phyloP scores from a whole-genome alignment of 2,888 invertebrate species.

The Lasius platythorax region DNA sequence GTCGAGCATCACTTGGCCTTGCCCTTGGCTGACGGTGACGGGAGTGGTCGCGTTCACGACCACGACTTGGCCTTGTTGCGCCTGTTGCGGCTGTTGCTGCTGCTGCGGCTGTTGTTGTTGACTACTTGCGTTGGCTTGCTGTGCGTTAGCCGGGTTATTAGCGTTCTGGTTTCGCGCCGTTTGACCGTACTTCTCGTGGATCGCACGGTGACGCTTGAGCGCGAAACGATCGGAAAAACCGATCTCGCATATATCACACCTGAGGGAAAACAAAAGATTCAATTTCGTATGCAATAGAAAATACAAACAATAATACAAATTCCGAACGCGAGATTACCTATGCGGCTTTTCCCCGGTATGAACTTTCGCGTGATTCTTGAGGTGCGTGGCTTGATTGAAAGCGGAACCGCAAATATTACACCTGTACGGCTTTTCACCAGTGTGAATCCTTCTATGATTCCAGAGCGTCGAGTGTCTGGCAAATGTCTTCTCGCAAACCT shows the following conservation, averaged over 20 bases:
- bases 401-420: slow-evolving; percentile 89
- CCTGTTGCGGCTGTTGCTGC: slow-evolving; percentile 80
- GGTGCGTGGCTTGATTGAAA: slow-evolving; percentile 95
- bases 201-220: slow-evolving; percentile 93
- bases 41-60: slow-evolving; percentile 85
- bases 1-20: slow-evolving; percentile 85
- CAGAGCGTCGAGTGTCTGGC: slow-evolving; percentile 95
- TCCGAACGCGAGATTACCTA: slow-evolving; percentile 86
- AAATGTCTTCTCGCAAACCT: slow-evolving; percentile 95
- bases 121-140: slow-evolving; percentile 86
- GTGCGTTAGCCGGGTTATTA: slow-evolving; percentile 86
- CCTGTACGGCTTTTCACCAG: slow-evolving; percentile 93
- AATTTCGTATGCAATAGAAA: not conserved
- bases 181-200: slow-evolving; percentile 94
- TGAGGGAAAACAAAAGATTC: slow-evolving; percentile 79
- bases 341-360: slow-evolving; percentile 88
- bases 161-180: slow-evolving; percentile 86
- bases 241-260: slow-evolving; percentile 95
- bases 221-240: slow-evolving; percentile 96
- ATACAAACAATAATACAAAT: not conserved
- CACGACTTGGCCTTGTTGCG: slow-evolving; percentile 83
- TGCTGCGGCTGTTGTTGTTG: slow-evolving; percentile 86
- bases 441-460: slow-evolving; percentile 96
- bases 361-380: slow-evolving; percentile 94
- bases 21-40: slow-evolving; percentile 84